These are phyloP conservation scores for Stenurella melanura DNA, from an alignment of 2,888 invertebrate species.

Conservation along the genomic window DNA sequence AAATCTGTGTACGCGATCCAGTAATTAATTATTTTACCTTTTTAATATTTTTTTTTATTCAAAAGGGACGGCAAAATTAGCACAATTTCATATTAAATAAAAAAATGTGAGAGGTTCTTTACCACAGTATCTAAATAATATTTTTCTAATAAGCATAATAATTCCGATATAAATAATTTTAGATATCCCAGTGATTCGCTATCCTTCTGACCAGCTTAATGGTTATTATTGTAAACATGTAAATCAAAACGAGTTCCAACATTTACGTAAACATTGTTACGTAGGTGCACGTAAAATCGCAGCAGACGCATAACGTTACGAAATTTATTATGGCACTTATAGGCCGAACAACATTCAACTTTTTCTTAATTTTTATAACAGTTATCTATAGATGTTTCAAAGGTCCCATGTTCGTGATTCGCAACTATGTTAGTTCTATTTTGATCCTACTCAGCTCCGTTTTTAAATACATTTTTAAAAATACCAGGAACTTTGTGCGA, in stretches of 20 bases:
- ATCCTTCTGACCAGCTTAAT: background rate
- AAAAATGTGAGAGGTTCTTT: no score
- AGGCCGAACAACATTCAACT: background rate
- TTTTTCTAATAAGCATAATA: no score
- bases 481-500: background rate
- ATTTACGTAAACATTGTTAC: background rate
- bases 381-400: conserved; percentile 15
- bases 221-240: background rate
- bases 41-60: no score
- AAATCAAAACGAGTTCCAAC: background rate
- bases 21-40: no score
- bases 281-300: background rate
- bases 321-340: background rate
- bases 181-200: background rate
- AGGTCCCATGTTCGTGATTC: conserved; percentile 2
- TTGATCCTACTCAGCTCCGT: conserved; percentile 14
- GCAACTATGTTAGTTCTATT: conserved; percentile 34
- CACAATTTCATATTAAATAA: no score
- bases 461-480: conserved; percentile 20
- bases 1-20: no score
- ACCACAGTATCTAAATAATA: no score
- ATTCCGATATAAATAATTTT: background rate
- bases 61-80: no score
- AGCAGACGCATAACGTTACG: background rate
- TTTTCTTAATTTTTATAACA: background rate